A percentile compares a stretch with the other conserved stretches of the same genome.
Conservation (phyloP, 2,888 invertebrate genomes). For the Megastigmus dorsalis region DNA sequence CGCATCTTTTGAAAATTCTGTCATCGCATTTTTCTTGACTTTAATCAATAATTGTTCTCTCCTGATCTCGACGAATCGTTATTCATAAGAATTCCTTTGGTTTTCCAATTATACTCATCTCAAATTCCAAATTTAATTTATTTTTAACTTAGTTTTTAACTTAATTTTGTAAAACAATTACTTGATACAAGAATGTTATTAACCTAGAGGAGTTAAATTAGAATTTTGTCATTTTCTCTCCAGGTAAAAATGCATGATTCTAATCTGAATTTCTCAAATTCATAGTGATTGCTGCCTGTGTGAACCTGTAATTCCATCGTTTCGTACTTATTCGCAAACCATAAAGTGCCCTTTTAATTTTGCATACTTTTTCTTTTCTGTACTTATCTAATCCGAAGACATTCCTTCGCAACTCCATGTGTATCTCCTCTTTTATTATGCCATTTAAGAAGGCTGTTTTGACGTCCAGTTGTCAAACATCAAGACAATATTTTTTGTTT, state of each 20-base stretch:
- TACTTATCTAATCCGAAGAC: too few relatives aligned
- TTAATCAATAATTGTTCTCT: too few relatives aligned
- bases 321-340: slow-evolving; percentile 44
- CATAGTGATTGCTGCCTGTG: slow-evolving; percentile 31
- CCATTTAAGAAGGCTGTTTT: slow-evolving; percentile 59
- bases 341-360: neutral
- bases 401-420: slow-evolving; percentile 1
- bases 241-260: neutral
- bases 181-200: neutral
- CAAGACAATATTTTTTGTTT: slow-evolving; percentile 30
- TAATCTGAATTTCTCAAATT: too few relatives aligned
- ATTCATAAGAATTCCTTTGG: too few relatives aligned
- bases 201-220: neutral
- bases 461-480: slow-evolving; percentile 44
- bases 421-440: slow-evolving; percentile 35
- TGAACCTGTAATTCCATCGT: slow-evolving; percentile 49
- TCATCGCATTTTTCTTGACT: too few relatives aligned
- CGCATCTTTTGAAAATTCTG: too few relatives aligned
- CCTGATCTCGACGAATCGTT: too few relatives aligned
- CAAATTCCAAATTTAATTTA: too few relatives aligned
- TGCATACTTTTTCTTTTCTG: neutral
- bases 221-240: neutral
- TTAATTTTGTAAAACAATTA: too few relatives aligned
- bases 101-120: too few relatives aligned
- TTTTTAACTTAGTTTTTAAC: too few relatives aligned